phyloP scores from a whole-genome alignment of 1,140 invertebrate genomes.

The Tribolium madens region DNA sequence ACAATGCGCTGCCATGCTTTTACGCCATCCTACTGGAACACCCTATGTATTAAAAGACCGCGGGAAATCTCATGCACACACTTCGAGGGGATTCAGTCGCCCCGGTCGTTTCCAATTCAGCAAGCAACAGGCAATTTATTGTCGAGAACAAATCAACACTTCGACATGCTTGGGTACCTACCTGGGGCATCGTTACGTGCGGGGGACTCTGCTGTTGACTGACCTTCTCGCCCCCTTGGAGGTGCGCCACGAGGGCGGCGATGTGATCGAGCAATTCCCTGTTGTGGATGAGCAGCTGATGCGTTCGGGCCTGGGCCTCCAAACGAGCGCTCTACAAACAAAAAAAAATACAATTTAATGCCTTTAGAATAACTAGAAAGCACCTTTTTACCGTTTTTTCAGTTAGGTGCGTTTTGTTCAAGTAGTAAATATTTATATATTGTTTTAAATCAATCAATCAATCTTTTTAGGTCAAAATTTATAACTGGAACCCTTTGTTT shows the following conservation, averaged over 20 bases:
- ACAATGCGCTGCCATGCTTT: constrained; percentile 31
- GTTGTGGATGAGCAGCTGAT: constrained; percentile 94
- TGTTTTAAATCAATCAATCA: too few relatives aligned
- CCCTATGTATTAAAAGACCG: not conserved
- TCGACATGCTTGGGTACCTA: constrained; percentile 59
- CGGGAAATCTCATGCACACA: constrained; percentile 11
- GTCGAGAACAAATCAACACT: constrained; percentile 4
- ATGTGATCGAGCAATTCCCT: constrained; percentile 95
- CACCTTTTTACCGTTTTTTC: too few relatives aligned
- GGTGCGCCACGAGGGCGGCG: constrained; percentile 84
- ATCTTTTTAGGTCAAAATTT: too few relatives aligned
- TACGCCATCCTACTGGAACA: constrained; percentile 6
- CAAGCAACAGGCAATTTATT: constrained; percentile 44
- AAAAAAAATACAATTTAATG: too few relatives aligned
- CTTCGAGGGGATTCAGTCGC: not conserved
- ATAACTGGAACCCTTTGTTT: too few relatives aligned
- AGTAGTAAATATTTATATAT: too few relatives aligned
- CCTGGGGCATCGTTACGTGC: constrained; percentile 75
- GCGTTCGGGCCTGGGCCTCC: constrained; percentile 83
- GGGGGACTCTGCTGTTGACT: constrained; percentile 67
- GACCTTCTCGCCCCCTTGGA: constrained; percentile 84
- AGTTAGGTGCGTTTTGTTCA: too few relatives aligned
- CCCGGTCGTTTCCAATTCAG: constrained; percentile 15
- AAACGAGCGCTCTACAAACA: constrained; percentile 61
- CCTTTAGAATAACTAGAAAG: too few relatives aligned